These are phyloP conservation scores for Sarcophaga subvicina DNA, from an alignment of 2,888 invertebrate species.

Conservation along the genomic window DNA sequence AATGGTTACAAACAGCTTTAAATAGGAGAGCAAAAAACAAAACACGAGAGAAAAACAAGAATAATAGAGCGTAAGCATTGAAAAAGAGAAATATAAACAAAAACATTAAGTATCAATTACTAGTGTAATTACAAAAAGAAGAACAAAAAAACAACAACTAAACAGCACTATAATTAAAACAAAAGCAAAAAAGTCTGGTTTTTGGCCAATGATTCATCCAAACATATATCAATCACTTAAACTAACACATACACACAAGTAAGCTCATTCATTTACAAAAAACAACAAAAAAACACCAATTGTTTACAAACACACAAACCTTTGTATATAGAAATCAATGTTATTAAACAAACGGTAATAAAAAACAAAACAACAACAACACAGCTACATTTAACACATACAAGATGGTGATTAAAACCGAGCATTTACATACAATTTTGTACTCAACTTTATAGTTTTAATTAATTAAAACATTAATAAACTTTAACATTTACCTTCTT, in stretches of 20 bases:
- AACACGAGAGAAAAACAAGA: neutral
- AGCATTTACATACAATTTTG: neutral
- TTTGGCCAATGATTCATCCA: conserved; percentile 60
- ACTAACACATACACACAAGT: neutral
- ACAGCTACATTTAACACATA: neutral
- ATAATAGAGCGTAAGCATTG: neutral
- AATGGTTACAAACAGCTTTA: neutral
- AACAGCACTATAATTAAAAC: conserved; percentile 25
- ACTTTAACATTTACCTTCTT: conserved; percentile 37
- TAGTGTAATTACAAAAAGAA: conserved; percentile 24
- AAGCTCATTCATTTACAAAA: neutral
- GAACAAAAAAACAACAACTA: conserved; percentile 16
- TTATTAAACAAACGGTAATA: conserved; percentile 43
- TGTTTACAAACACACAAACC: conserved; percentile 7
- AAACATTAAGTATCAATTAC: conserved; percentile 37
- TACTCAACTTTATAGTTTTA: neutral
- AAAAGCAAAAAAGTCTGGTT: conserved; percentile 42
- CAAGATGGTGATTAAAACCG: neutral
- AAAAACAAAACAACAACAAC: neutral
- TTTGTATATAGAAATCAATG: conserved; percentile 13
- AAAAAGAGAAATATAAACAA: conserved; percentile 3
- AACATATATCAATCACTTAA: conserved; percentile 29
- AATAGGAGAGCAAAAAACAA: neutral
- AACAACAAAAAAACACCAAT: conserved; percentile 7
- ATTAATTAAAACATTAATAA: neutral